Evolutionary conservation across 2,797 vertebrate species (phyloP), one percentile per base, ranked within the genome.

Genomic region (Catostomus latipinnis): DNA sequence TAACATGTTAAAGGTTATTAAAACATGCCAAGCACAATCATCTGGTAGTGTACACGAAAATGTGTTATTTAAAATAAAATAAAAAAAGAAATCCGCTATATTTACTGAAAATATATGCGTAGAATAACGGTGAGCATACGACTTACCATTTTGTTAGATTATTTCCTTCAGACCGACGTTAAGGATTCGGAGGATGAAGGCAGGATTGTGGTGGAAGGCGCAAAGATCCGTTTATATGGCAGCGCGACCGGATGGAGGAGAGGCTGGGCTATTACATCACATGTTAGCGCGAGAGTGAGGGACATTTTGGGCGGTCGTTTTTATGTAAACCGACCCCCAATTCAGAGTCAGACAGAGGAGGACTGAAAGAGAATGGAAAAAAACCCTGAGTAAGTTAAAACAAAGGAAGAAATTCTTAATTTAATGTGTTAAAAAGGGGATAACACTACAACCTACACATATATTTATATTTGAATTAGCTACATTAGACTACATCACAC

Each of bases 161-260:
- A 34, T 34, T 71, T 87, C 84, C 90, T 87, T 86, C 86, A 63
- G 0, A 8, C 83, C 87, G 89, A 91, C 86, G 87, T 79, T 48
- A 57, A 92, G 82, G 90, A 45, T 82, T 89, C 90, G 89, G 81
- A 43, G 16, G 58, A 62, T 83, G 86, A 89, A 91, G 90, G 34
- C 34, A 43, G 78, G 13, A 73, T 43, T 85, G 75, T 43, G 0
- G 11, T 0, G 6, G 0, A 13, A 4, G 0, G 22, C 6, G 0
- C 14, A 12, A 0, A 7, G 0, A 0, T 0, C 0, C 43, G 61
- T 65, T 85, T 91, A 86, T 89, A 70, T 10, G 1, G 0, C 34
- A 54, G 71, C 53, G 71, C 54, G 0, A 8, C 0, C 0, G 8
- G 45, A 65, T 22, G 85, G 34, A 81, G 61, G 4, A 34, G 83